A percentile compares a stretch with the other conserved stretches of the same genome.
Evolutionary conservation across 2,113 vertebrate species (phyloP).

Genomic region (Dunckerocampus dactyliophorus): DNA sequence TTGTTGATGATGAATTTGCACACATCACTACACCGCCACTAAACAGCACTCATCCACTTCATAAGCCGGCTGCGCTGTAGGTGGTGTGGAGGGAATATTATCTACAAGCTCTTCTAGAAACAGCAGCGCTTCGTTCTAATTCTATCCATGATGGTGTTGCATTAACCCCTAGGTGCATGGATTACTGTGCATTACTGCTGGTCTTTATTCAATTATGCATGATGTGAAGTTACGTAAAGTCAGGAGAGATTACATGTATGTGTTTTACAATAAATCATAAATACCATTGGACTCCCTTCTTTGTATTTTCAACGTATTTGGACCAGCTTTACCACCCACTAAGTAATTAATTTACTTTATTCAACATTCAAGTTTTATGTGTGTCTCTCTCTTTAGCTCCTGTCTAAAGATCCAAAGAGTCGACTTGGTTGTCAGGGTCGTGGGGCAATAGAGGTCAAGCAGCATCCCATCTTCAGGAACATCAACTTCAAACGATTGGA

Average conservation of each 20-base stretch:
- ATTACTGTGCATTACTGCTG: conserved; percentile 19
- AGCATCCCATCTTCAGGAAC: conserved; percentile 84
- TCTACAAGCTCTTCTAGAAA: conserved; percentile 18
- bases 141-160: conserved; percentile 19
- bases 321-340: neutral
- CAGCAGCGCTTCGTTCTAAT: conserved; percentile 6
- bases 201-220: conserved; percentile 32
- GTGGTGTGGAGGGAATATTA: conserved; percentile 33
- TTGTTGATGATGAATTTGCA: conserved; percentile 13
- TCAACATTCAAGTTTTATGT: conserved; percentile 6
- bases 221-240: conserved; percentile 15
- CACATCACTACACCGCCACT: conserved; percentile 5
- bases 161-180: conserved; percentile 26
- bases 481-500: conserved; percentile 92
- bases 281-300: neutral
- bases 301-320: neutral
- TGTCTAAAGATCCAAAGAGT: conserved; percentile 82
- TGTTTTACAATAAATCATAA: neutral
- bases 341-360: neutral
- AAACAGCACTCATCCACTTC: conserved; percentile 30
- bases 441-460: conserved; percentile 79
- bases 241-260: conserved; percentile 11
- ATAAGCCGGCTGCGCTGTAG: conserved; percentile 18
- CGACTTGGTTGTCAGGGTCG: conserved; percentile 81
- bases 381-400: conserved; percentile 68